Evolutionary conservation across 2,888 invertebrate genomes (phyloP), one percentile per base, ranked within the genome.

Genomic region (Sphecodes monilicornis): DNA sequence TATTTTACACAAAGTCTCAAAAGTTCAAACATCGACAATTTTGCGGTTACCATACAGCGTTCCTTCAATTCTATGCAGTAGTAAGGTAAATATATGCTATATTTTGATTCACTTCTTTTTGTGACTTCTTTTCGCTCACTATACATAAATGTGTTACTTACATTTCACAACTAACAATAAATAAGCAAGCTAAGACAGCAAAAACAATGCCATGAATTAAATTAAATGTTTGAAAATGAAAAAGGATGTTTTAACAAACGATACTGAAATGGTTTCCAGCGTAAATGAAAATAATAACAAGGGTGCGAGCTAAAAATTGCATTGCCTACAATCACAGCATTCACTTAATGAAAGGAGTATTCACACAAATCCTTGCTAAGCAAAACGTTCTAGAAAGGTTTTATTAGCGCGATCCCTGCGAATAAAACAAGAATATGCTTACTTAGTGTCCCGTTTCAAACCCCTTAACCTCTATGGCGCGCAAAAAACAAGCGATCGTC

Each of bases 391-490:
- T 60, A 54, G 50, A 32, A 77, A 54, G 74, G 77, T 85, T 75
- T 84, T 80, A 80, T 84, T 80, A 60, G 79, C 68, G 6, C 18
- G 73, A 22, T 41, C 29, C 60, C 26, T 60, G 43, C 66, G 68
- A 13, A 76, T 69, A 66, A 73, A 78, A 85, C 64, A 72, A 77
- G 57, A 80, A 69, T 75, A 36, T 89, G 89, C 88, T 89, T 89
- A 89, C 75, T 87, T 86, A 87, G 89, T 87, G 77, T 89, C 76
- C 69, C 70, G 85, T 89, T 89, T 84, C 88, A 81, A 78, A 70
- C 57, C 76, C 79, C 79, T 66, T 57, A 89, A 80, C 76, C 32
- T 71, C 46, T 18, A 64, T 60, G 32, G 57, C 41, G 10, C 36
- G 57, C 13, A 84, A 84, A 86, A 79, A 86, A 85, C 85, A 64